Percentiles rank a stretch among this genome's conserved stretches.
Conservation (phyloP, 2,888 invertebrate species). For the Apodemia zela region DNA sequence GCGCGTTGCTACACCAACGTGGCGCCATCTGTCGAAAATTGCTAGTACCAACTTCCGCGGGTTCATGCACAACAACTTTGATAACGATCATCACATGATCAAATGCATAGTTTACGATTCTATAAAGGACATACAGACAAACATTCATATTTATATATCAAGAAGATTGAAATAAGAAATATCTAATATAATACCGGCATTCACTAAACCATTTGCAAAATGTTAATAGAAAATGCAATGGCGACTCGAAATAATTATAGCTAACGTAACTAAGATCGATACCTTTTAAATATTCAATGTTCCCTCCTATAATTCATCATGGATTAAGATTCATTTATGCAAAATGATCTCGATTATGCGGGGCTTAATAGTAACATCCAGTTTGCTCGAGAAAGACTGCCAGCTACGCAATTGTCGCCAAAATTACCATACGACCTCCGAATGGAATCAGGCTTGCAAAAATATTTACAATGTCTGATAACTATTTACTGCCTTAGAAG, state of each 20-base stretch:
- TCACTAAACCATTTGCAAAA: constrained; percentile 17
- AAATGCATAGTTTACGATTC: too few relatives aligned
- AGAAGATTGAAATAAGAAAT: too few relatives aligned
- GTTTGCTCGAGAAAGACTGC: constrained; percentile 41
- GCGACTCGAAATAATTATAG: constrained; percentile 33
- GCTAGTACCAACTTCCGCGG: too few relatives aligned
- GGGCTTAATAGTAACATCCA: constrained; percentile 38
- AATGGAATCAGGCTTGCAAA: constrained; percentile 2
- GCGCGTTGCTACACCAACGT: too few relatives aligned
- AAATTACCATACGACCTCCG: constrained; percentile 65
- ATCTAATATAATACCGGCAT: constrained; percentile 4
- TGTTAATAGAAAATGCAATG: constrained; percentile 29
- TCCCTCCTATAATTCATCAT: constrained; percentile 51
- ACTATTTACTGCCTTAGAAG: neutral
- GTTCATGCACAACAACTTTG: too few relatives aligned
- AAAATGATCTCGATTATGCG: constrained; percentile 34
- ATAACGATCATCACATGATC: too few relatives aligned
- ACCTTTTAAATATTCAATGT: constrained; percentile 49
- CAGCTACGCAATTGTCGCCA: constrained; percentile 29
- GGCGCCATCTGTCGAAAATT: too few relatives aligned
- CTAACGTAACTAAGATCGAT: constrained; percentile 38
- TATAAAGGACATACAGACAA: too few relatives aligned
- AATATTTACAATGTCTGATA: constrained; percentile 5
- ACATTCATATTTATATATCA: too few relatives aligned
- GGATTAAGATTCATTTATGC: constrained; percentile 64